A percentile compares a stretch with the other conserved stretches of the same genome.
Evolutionary conservation across 2,888 invertebrate species (phyloP).

Genomic region (Strigamia transsilvanica): DNA sequence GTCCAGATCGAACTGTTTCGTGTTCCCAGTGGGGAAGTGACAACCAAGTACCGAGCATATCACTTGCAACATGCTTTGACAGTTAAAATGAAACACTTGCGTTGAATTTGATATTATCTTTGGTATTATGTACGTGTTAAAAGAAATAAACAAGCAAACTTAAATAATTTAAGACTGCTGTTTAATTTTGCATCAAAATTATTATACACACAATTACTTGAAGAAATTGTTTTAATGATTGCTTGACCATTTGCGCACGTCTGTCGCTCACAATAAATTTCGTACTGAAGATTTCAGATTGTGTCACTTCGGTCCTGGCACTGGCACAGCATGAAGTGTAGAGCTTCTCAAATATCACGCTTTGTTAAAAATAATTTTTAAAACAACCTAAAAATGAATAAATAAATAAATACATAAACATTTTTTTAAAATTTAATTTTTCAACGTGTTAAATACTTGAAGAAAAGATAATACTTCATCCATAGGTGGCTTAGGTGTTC

Average conservation of each 20-base stretch:
- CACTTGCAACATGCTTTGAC: constrained; percentile 54
- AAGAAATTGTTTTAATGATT: background rate
- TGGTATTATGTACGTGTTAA: constrained; percentile 51
- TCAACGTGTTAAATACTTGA: no score
- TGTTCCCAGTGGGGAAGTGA: background rate
- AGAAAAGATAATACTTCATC: no score
- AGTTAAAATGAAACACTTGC: constrained; percentile 56
- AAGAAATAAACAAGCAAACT: constrained; percentile 74
- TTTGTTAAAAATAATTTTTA: background rate
- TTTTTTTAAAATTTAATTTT: no score
- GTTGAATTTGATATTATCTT: constrained; percentile 57
- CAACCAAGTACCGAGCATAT: background rate
- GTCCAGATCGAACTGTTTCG: background rate
- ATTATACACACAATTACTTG: background rate
- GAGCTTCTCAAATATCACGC: background rate
- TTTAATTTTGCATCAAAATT: background rate
- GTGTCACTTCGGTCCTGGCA: background rate
- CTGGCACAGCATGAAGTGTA: background rate
- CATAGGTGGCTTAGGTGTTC: no score
- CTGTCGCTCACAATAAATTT: background rate
- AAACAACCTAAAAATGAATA: background rate
- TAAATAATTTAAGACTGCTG: background rate
- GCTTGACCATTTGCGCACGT: background rate
- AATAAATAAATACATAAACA: background rate
- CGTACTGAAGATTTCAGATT: background rate